Base-by-base conservation (phyloP, 2,888 invertebrate genomes). In the Copidosoma aretas region DNA sequence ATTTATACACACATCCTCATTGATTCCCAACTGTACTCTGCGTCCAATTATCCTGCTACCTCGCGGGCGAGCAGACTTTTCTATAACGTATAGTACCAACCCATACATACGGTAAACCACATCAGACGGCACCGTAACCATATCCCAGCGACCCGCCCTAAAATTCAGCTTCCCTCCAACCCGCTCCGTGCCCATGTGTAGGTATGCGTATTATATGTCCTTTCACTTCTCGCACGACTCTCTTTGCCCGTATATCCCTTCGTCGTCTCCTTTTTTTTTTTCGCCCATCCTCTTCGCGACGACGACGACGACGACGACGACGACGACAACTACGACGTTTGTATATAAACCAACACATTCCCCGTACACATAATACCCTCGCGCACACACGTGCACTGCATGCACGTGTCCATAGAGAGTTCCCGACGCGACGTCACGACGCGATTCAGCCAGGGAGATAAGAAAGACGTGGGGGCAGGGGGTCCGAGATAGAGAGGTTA, bases 401-500 rank as follows among this genome's bases (percentile, higher is more conserved):
- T 32, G 32, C 32, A 32, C 32, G 3, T 12, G 43, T 46, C 8
- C 12, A 4, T 32, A 46, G 1, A 15, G 43, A 15, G 15, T 46
- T 12, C 43, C 43, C 43, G 32, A n/a, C 15, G 17, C 66, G 62
- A 57, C 71, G 67, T 70, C 72, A 70, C 70, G 70, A 70, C 64
- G 64, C 58, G 66, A 70, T 67, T 63, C 59, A 43, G 57, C 62
- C 64, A 43, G 8, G 10, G 41, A 69, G 69, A 70, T 68, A 70
- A 68, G 58, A 17, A 21, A 25, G 32, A 15, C 3, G 14, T 12
- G 49, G 49, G 19, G 10, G 49, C 3, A 10, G 19, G 49, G 56
- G 57, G 53, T 53, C 43, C 43, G 60, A 70, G 72, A 67, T 72
- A 68, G 72, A 71, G 71, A 71, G 68, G 72, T 72, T 72, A 72